Evolutionary conservation across 2,113 vertebrate species (phyloP), one percentile per base, ranked within the genome.

Genomic region (Galemys pyrenaicus): DNA sequence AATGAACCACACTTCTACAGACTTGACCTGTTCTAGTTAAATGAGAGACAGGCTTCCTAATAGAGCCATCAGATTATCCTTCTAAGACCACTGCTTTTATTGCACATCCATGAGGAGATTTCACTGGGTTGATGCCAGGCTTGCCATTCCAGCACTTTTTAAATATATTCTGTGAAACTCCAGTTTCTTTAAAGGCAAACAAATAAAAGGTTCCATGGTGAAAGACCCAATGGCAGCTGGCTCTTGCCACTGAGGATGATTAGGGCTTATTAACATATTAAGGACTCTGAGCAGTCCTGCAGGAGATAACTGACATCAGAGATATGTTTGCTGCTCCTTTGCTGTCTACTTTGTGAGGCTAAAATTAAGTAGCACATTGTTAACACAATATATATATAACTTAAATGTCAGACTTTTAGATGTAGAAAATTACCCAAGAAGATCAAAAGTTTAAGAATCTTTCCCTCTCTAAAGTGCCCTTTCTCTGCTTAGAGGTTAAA

Each of bases 361-460:
- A 75, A 67, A 87, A 35, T n/a, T 39, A 85, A 78, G 64, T 17
- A 73, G 32, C 7, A 24, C 13, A 82, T 67, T n/a, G 17, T 85
- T 89, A 62, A 73, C 24, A 26, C 92, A 74, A 51, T 39, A 41
- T 44, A 41, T 44, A n/a, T 54, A 15, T 71, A 9, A 39, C 19
- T 83, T 83, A 30, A 79, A 51, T 19, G 39, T 41, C 46, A 77
- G 51, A 32, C 22, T 77, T 73, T 60, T 10, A 28, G 20, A 39
- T 20, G 15, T 86, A 41, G 78, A 68, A 75, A 91, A 94, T 92
- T 87, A n/a, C 16, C 85, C 24, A 58, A 46, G 58, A 93, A 91
- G 16, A 93, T 78, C 32, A 89, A 94, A 95, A 91, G 19, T 92
- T 75, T 86, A 90, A 70, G 37, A 70, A 17, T 49, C 30, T 60